These are phyloP conservation scores for Seira musarum DNA, from an alignment of 2,888 invertebrate species.

Conservation along the genomic window DNA sequence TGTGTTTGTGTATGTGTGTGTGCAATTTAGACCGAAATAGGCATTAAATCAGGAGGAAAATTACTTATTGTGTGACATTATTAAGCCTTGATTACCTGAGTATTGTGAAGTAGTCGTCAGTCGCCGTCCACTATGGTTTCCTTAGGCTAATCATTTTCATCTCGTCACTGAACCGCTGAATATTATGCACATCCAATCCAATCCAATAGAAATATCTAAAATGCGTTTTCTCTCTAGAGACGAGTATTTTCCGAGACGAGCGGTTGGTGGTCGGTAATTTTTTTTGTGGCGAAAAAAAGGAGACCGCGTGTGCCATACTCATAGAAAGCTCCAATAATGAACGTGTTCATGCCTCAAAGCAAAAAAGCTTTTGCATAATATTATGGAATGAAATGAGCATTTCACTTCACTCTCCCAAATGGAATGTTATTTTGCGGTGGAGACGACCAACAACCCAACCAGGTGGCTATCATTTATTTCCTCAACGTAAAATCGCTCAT, in stretches of 20 bases:
- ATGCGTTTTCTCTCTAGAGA: too few relatives aligned
- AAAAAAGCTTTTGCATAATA: too few relatives aligned
- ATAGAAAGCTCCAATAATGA: too few relatives aligned
- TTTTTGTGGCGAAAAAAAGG: too few relatives aligned
- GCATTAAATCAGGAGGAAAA: constrained; percentile 63
- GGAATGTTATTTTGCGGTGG: too few relatives aligned
- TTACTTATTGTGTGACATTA: constrained; percentile 62
- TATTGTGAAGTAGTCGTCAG: constrained; percentile 27
- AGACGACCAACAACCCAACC: constrained; percentile 18
- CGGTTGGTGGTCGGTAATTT: constrained; percentile 45
- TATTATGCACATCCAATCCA: too few relatives aligned
- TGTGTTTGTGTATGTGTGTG: too few relatives aligned
- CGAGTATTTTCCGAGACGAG: constrained; percentile 24
- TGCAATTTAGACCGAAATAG: constrained; percentile 26
- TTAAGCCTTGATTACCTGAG: constrained; percentile 59
- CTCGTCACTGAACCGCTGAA: background rate
- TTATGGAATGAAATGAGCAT: constrained; percentile 15
- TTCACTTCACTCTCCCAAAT: too few relatives aligned
- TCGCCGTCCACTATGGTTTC: constrained; percentile 29
- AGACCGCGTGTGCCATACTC: too few relatives aligned
- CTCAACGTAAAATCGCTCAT: too few relatives aligned
- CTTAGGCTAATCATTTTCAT: constrained; percentile 58
- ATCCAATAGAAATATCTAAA: too few relatives aligned
- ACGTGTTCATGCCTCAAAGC: too few relatives aligned
- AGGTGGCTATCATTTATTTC: constrained; percentile 54